phyloP scores from a whole-genome alignment of 2,113 vertebrate genomes.

The Gulo gulo region DNA sequence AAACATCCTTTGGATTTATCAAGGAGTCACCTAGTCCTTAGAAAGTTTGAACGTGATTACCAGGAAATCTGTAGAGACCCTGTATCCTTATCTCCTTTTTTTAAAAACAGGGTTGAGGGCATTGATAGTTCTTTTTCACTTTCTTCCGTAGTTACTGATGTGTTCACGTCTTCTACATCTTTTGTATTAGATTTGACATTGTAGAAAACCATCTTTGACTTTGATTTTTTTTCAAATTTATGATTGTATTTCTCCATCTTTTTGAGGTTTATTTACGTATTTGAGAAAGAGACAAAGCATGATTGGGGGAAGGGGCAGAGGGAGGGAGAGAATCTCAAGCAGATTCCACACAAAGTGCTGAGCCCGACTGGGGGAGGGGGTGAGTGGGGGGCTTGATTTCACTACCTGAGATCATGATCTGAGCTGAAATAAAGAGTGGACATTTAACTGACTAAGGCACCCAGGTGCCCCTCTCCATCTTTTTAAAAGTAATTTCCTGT shows the following conservation, averaged over 20 bases:
- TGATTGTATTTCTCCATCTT: background rate
- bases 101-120: background rate
- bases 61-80: background rate
- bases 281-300: background rate
- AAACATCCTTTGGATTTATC: background rate
- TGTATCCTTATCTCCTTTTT: background rate
- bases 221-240: background rate
- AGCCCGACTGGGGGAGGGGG: background rate
- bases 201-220: slow-evolving; percentile 10
- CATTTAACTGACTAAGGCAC: background rate
- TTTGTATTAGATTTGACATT: background rate
- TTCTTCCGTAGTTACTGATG: background rate
- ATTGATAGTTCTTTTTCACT: slow-evolving; percentile 10
- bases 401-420: background rate
- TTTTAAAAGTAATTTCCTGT: background rate
- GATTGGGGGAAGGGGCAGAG: background rate
- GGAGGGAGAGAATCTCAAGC: background rate
- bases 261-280: background rate
- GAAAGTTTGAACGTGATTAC: background rate
- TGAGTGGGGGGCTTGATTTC: background rate
- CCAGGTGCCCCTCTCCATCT: background rate
- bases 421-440: background rate
- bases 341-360: background rate
- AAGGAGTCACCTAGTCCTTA: background rate
- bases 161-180: background rate